A percentile compares a stretch with the other conserved stretches of the same genome.
Conservation (phyloP, 2,888 invertebrate species). For the Vannuccia rotundouncinata region DNA sequence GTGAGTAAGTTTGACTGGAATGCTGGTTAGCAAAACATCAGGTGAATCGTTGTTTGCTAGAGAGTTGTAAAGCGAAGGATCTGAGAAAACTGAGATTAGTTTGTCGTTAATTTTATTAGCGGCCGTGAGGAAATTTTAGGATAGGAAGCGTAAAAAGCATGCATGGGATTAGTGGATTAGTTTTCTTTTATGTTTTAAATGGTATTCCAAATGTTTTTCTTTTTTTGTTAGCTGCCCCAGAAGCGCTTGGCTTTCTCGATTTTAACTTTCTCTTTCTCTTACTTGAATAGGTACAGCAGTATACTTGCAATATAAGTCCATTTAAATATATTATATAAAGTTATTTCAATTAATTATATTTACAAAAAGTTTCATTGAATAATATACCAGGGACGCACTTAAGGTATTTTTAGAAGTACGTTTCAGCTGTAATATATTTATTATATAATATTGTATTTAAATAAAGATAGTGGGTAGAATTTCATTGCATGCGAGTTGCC, state of each 20-base stretch:
- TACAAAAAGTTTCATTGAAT: no score
- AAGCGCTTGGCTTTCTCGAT: background rate
- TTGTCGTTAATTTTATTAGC: constrained; percentile 19
- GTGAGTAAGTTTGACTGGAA: constrained; percentile 19
- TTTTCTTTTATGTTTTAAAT: constrained; percentile 4
- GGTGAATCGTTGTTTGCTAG: constrained; percentile 11
- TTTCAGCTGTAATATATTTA: no score
- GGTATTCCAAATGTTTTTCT: constrained; percentile 20
- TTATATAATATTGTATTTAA: no score
- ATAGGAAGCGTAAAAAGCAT: constrained; percentile 6
- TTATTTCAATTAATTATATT: no score
- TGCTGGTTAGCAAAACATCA: constrained; percentile 10
- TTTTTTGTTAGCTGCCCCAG: background rate
- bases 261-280: constrained; percentile 22
- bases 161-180: constrained; percentile 14
- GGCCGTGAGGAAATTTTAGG: constrained; percentile 14
- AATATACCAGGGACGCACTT: no score
- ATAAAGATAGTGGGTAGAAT: no score
- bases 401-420: no score
- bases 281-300: no score
- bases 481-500: no score
- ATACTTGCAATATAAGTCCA: no score
- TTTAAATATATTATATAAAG: no score
- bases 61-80: constrained; percentile 16
- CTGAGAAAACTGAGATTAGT: constrained; percentile 19